These are phyloP conservation scores for Lordiphosa collinella DNA, from an alignment of 1,140 invertebrate genomes.

Conservation along the genomic window DNA sequence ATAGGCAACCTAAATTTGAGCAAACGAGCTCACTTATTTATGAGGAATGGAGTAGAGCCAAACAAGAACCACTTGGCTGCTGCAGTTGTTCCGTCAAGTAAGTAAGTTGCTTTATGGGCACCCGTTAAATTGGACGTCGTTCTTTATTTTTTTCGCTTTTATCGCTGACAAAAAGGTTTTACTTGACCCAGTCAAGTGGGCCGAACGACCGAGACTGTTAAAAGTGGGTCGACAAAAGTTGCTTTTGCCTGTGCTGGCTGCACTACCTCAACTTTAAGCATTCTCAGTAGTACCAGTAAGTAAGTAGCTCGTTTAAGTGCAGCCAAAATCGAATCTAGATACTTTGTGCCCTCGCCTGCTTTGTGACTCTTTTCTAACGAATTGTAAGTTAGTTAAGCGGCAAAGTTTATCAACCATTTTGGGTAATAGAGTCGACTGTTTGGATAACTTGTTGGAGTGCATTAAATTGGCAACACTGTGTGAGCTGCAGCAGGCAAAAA, in stretches of 20 bases:
- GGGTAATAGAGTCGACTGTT: slow-evolving; percentile 17
- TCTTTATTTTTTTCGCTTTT: slow-evolving; percentile 23
- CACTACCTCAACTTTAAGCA: too few relatives aligned
- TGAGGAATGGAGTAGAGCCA: slow-evolving; percentile 5
- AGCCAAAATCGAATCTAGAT: slow-evolving; percentile 65
- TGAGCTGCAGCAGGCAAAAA: too few relatives aligned
- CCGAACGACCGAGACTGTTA: slow-evolving; percentile 9
- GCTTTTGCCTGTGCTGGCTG: neutral
- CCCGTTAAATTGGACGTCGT: slow-evolving; percentile 57
- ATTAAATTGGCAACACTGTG: slow-evolving; percentile 30
- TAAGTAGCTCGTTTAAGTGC: slow-evolving; percentile 27
- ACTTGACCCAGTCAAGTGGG: slow-evolving; percentile 65
- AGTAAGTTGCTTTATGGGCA: slow-evolving; percentile 55
- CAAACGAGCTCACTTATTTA: slow-evolving; percentile 62
- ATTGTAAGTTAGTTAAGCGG: slow-evolving; percentile 53
- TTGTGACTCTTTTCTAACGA: slow-evolving; percentile 16
- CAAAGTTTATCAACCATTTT: slow-evolving; percentile 65
- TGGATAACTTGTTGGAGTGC: slow-evolving; percentile 55
- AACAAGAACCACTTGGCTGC: slow-evolving; percentile 29
- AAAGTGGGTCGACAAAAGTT: slow-evolving; percentile 45
- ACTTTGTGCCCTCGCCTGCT: slow-evolving; percentile 31
- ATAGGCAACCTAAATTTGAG: slow-evolving; percentile 27
- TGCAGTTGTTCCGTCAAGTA: slow-evolving; percentile 37
- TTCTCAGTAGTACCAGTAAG: neutral
- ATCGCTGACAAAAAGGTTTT: slow-evolving; percentile 72